A percentile compares a stretch with the other conserved stretches of the same genome.
phyloP scores from a whole-genome alignment of 2,113 vertebrate species.

The Cercopithecus mona region DNA sequence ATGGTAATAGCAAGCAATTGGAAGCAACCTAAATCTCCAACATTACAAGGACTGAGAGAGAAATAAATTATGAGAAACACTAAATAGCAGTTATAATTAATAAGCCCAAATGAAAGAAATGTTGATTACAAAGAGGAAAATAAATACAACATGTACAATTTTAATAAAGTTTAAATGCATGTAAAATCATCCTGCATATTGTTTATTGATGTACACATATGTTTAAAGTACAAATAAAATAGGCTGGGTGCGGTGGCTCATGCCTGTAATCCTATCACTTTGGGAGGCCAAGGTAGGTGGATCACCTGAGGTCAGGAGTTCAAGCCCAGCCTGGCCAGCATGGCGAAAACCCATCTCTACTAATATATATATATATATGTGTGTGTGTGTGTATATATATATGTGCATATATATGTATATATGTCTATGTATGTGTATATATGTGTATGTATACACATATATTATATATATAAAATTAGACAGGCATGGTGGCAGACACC shows the following conservation, averaged over 20 bases:
- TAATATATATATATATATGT: too few relatives aligned
- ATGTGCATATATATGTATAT: background rate
- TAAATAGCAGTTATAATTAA: background rate
- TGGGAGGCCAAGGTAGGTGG: too few relatives aligned
- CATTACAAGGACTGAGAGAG: background rate
- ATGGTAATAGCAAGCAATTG: background rate
- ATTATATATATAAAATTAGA: background rate
- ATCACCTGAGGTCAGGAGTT: too few relatives aligned
- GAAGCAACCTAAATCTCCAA: background rate
- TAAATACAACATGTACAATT: background rate
- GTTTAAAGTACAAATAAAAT: too few relatives aligned
- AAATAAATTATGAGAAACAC: background rate
- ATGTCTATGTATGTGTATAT: too few relatives aligned
- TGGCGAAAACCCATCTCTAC: too few relatives aligned
- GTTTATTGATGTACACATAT: background rate
- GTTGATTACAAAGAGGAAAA: background rate
- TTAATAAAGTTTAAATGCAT: background rate
- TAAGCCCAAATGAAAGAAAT: background rate
- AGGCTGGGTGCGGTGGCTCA: too few relatives aligned
- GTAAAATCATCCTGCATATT: background rate
- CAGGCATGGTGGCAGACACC: too few relatives aligned
- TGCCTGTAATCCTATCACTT: too few relatives aligned
- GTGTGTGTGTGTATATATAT: fast-evolving
- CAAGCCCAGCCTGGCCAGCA: too few relatives aligned
- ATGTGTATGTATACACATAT: background rate